Base-by-base conservation (phyloP, 1,140 invertebrate genomes). In the Aphaenogaster rudis region DNA sequence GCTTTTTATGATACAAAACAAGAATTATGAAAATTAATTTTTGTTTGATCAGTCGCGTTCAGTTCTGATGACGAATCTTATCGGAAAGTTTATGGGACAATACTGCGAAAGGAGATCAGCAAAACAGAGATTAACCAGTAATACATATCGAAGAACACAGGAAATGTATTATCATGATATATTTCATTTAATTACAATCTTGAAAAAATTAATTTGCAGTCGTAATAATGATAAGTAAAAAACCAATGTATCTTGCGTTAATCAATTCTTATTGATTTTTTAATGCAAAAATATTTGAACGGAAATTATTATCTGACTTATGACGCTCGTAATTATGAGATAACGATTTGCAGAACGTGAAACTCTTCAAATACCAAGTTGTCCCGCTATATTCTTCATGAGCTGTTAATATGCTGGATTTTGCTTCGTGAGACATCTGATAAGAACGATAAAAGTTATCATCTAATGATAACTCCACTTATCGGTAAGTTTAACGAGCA, bases 391-490 rank as follows among this genome's bases (percentile, higher is more conserved):
- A 64, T 52, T 36, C n/a, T 42, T 21, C 13, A 1, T 21, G 59
- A 15, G n/a, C 6, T 42, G 21, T 9, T 36, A 42, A 33, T 13
- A 42, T 39, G 57, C 0, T 6, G 9, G 15, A 52, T 57, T 45
- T 28, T 57, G 7, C 21, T 57, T 80, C 2, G 3, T 54, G 21
- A 81, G 15, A 54, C 13, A 33, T 45, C 17, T 21, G 79, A 81
- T 81, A 81, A 81, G 21, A 72, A 71, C 21, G 50, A 45, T 59
- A 21, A 81, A 71, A 72, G 45, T 42, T n/a, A 63, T 57, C 59
- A 72, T 81, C 64, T 45, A 45, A 57, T 33, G 39, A 81, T 57
- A 61, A 71, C 11, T 66, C 50, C 3, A 81, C 15, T 42, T 71
- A 57, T 39, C 61, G 4, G 15, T 9, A 28, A 57, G 11, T 33